A percentile compares a stretch with the other conserved stretches of the same genome.
Evolutionary conservation across 2,888 invertebrate species (phyloP).

Genomic region (Athetis lepigone): DNA sequence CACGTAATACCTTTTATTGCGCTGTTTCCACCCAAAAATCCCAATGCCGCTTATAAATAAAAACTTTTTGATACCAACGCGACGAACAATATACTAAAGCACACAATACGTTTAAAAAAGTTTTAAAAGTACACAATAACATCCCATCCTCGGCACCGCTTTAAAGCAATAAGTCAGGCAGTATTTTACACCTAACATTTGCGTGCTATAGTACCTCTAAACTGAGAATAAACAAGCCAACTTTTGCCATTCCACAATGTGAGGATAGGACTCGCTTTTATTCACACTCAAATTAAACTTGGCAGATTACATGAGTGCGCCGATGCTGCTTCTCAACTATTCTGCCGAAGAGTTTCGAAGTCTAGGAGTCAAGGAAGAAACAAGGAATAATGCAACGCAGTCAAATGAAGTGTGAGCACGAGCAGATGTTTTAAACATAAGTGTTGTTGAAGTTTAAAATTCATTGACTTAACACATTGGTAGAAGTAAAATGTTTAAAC

Average conservation of each 20-base stretch:
- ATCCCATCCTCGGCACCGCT: slow-evolving; percentile 48
- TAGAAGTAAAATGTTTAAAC: too few relatives aligned
- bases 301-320: slow-evolving; percentile 74
- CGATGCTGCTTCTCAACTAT: slow-evolving; percentile 48
- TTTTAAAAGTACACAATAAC: slow-evolving; percentile 57
- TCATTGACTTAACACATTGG: too few relatives aligned
- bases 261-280: slow-evolving; percentile 69
- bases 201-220: slow-evolving; percentile 77
- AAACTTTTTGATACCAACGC: slow-evolving; percentile 51
- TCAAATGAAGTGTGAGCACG: slow-evolving; percentile 8
- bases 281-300: slow-evolving; percentile 78
- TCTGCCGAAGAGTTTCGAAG: slow-evolving; percentile 64
- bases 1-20: slow-evolving; percentile 31
- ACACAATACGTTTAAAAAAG: slow-evolving; percentile 60
- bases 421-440: slow-evolving; percentile 4
- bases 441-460: not conserved
- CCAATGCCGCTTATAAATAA: slow-evolving; percentile 47
- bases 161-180: slow-evolving; percentile 71
- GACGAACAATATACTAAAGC: slow-evolving; percentile 52
- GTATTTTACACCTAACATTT: slow-evolving; percentile 79
- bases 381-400: slow-evolving; percentile 10
- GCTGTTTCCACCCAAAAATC: slow-evolving; percentile 39
- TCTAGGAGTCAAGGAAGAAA: slow-evolving; percentile 12
- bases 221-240: slow-evolving; percentile 85
- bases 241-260: slow-evolving; percentile 82